Base-by-base conservation (phyloP, 2,888 invertebrate species). In the Leucoptera coffeella region DNA sequence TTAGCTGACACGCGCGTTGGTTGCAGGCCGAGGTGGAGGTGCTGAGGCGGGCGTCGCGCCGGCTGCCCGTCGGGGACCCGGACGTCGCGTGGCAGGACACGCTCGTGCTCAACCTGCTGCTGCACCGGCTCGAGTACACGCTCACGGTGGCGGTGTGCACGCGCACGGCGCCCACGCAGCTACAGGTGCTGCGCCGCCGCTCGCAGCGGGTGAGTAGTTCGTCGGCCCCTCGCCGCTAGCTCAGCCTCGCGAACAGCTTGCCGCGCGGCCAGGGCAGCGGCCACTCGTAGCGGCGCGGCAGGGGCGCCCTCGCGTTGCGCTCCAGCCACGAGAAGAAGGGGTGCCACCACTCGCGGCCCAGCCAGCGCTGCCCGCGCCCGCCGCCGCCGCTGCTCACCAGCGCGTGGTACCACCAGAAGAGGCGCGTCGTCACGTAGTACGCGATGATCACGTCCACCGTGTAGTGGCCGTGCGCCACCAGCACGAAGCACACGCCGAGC, bases 61-160 rank as follows among this genome's bases (percentile, higher is more conserved):
- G 95, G 61, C 74, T 96, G 47, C 97, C 97, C 27, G 88, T 95
- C 45, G 92, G 92, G 32, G 95, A 97, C 72, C 87, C 89, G 22
- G 90, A 90, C 50, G 86, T 96, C 43, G 95, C 97, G 67, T 99
- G 97, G 97, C 96, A 97, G 67, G 97, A 99, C 74, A 97, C 96
- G 30, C 94, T 97, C 36, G 97, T 96, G 71, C 77, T 97, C 39
- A 97, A 97, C 73, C 78, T 97, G 57, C 85, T 97, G 43, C 87
- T 99, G 52, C 97, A 99, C 67, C 96, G 97, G 75, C 91, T 99
- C 67, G 94, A 97, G 59, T 99, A 97, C 67, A 94, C 90, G 32
- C 77, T 99, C 32, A 97, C 97, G 23, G 77, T 97, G 57, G 97
- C 97, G 37, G 91, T 97, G 47, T 99, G 97, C 71, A 95, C 95